Conservation (phyloP, 1,140 invertebrate genomes). For the Sitobion miscanthi region DNA sequence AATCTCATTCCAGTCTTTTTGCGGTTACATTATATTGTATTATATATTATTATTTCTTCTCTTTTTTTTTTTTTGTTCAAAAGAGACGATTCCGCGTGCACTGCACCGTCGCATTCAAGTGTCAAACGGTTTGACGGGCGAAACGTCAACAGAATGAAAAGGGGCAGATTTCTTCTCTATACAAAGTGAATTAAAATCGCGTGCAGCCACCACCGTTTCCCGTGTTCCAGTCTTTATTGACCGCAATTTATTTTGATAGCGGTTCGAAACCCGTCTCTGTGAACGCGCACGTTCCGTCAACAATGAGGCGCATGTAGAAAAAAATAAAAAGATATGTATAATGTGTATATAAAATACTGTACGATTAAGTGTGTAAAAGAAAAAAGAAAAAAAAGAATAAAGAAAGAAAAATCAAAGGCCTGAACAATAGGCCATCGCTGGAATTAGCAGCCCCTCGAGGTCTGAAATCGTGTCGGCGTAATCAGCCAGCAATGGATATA, state of each 20-base stretch:
- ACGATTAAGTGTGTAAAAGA: background rate
- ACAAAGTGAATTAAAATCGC: constrained; percentile 54
- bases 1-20: background rate
- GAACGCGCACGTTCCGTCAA: constrained; percentile 53
- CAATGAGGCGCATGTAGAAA: constrained; percentile 38
- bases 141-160: constrained; percentile 57
- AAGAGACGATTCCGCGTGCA: constrained; percentile 30
- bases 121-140: constrained; percentile 51
- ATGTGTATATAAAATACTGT: background rate
- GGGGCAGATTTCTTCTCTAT: constrained; percentile 48
- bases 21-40: background rate
- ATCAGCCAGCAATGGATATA: constrained; percentile 39
- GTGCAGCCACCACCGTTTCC: constrained; percentile 44
- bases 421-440: constrained; percentile 41
- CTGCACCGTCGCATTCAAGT: constrained; percentile 24
- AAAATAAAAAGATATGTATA: constrained; percentile 46
- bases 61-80: background rate
- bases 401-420: constrained; percentile 47
- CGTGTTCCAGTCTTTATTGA: constrained; percentile 50
- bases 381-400: background rate
- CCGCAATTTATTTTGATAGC: constrained; percentile 57
- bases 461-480: constrained; percentile 54
- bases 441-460: constrained; percentile 53
- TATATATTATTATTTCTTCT: background rate
- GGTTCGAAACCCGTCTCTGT: constrained; percentile 33